Base-by-base conservation (phyloP, 2,888 invertebrate species). In the Tiliacea citrago region DNA sequence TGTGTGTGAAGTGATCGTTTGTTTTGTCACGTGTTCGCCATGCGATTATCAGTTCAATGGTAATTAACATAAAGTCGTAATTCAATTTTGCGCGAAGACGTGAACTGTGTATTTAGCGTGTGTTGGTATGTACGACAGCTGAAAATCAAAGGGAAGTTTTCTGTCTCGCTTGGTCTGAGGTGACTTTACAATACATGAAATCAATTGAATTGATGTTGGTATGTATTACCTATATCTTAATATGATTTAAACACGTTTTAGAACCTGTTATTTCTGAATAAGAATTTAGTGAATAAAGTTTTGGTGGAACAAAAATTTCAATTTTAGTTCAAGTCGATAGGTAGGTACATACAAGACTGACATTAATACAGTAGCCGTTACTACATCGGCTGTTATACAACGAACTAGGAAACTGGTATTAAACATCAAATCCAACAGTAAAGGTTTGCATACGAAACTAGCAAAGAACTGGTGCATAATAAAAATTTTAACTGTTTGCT, bases 21-120 rank as follows among this genome's bases (percentile, higher is more conserved):
- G 92, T 92, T 92, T 92, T 92, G 93, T 92, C 92, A 92, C 90
- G 90, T 91, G 91, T 89, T 89, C 87, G 91, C 90, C 90, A 91
- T 85, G 86, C 93, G 91, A 94, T 93, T 93, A 92, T 92, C 93
- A 92, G 91, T 93, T 95, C 91, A 94, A 94, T 92, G 84, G 55
- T 72, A 86, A 93, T 94, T 92, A 88, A 83, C 91, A 93, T 94
- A 94, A 93, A 94, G 94, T 92, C 93, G 92, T 94, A 93, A 93
- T 94, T 94, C 92, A 93, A 92, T 88, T 93, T 93, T 89, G 87
- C 92, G 88, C 91, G 89, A 88, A 84, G 89, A 83, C 83, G 80
- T 75, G 81, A 84, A 85, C 86, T 69, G 78, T 75, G 90, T 86
- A 84, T 84, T 82, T 79, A 86, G 86, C 88, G 88, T 93, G 92